These are phyloP conservation scores for Norana najaformis DNA, from an alignment of 2,888 invertebrate species.

Conservation along the genomic window DNA sequence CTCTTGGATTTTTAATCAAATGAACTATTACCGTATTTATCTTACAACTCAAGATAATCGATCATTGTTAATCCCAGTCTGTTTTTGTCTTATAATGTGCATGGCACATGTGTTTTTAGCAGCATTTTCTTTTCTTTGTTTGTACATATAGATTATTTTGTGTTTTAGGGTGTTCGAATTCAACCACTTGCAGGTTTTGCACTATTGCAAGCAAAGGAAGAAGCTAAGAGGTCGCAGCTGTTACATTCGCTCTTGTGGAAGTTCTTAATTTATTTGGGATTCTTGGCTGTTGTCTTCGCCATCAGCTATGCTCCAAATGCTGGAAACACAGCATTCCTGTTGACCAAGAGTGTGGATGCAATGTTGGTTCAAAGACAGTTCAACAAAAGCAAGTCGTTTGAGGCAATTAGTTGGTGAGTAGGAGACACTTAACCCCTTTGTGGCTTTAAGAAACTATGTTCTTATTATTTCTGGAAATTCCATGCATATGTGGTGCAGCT, in stretches of 20 bases:
- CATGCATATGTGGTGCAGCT: too few relatives aligned
- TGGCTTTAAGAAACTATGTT: background rate
- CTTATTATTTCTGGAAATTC: background rate
- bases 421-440: background rate
- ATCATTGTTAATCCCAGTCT: background rate
- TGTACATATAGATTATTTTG: background rate
- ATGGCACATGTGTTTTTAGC: background rate
- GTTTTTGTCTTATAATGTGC: background rate
- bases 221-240: background rate
- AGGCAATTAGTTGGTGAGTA: background rate
- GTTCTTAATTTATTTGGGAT: background rate
- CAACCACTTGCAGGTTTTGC: constrained; percentile 28
- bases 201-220: constrained; percentile 2
- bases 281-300: constrained; percentile 18
- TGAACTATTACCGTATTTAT: background rate
- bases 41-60: background rate
- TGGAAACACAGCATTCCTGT: background rate
- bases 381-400: constrained; percentile 13
- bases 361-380: background rate
- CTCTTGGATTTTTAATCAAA: too few relatives aligned
- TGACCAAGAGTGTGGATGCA: background rate
- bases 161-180: background rate
- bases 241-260: background rate
- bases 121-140: background rate
- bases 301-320: background rate